Evolutionary conservation across 2,888 invertebrate species (phyloP).

Genomic region (Julus scanicus): DNA sequence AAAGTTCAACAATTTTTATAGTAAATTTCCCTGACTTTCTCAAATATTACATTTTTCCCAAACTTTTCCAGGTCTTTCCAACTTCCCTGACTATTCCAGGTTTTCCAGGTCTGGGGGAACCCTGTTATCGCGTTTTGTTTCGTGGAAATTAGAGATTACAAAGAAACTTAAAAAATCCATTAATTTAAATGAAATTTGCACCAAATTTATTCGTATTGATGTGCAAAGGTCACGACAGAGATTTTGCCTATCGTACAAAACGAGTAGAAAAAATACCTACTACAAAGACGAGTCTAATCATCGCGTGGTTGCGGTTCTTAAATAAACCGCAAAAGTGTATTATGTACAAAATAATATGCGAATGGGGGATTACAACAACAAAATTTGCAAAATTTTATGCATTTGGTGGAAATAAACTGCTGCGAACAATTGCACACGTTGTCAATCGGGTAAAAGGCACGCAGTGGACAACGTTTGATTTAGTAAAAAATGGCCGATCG

Average conservation of each 20-base stretch:
- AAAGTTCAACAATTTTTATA: no score
- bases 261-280: constrained; percentile 9
- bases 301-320: not conserved
- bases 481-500: not conserved
- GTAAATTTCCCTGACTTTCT: no score
- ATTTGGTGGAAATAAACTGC: not conserved
- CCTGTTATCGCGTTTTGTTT: no score
- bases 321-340: not conserved
- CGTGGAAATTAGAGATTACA: no score
- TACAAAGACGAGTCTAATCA: not conserved
- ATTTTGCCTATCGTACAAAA: constrained; percentile 13
- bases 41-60: no score
- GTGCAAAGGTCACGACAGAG: not conserved
- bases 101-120: no score
- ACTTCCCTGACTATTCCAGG: no score
- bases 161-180: no score
- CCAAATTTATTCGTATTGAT: not conserved
- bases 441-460: not conserved
- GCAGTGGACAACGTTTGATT: not conserved
- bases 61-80: no score
- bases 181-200: not conserved
- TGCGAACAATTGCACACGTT: not conserved
- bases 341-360: constrained; percentile 25
- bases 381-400: constrained; percentile 3
- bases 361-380: no score